Percentiles rank a stretch among this genome's conserved stretches.
These are phyloP conservation scores for Ceratosolen fusciceps DNA, from an alignment of 1,140 invertebrate genomes.

Conservation along the genomic window DNA sequence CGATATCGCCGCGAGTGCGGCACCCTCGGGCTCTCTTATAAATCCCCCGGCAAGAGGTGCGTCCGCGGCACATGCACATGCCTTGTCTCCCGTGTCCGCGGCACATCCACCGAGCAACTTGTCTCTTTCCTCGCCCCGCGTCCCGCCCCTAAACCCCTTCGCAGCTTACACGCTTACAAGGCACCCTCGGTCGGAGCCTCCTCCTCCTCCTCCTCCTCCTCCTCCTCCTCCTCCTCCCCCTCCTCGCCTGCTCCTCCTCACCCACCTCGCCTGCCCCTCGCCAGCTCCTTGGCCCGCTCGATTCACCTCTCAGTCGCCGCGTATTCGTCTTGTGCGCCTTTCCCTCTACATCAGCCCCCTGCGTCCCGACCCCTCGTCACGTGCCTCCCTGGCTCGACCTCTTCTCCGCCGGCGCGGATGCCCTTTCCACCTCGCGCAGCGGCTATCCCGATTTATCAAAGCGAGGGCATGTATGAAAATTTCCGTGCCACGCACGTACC, in stretches of 20 bases:
- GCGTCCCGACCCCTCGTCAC: neutral
- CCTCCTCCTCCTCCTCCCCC: neutral
- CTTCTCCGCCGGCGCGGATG: no score
- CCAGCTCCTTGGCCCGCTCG: neutral
- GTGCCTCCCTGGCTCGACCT: neutral
- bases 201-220: constrained; percentile 1
- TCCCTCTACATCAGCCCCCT: no score
- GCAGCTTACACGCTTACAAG: no score
- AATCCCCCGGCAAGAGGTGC: neutral
- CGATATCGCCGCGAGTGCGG: constrained; percentile 11
- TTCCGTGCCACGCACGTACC: neutral
- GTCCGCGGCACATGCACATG: constrained; percentile 6
- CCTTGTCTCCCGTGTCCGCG: constrained; percentile 1
- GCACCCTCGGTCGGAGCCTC: no score
- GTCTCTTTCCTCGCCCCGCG: constrained; percentile 17
- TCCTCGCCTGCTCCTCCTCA: neutral
- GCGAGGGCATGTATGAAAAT: constrained; percentile 2
- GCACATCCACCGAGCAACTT: constrained; percentile 25
- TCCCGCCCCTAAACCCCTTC: neutral
- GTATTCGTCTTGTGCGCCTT: neutral
- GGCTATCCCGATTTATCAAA: constrained; percentile 34
- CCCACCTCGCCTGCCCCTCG: neutral
- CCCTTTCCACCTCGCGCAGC: neutral
- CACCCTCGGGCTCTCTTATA: neutral
- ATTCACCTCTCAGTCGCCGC: neutral